Conservation (phyloP, 2,888 invertebrate species). For the Eilema sororculum region DNA sequence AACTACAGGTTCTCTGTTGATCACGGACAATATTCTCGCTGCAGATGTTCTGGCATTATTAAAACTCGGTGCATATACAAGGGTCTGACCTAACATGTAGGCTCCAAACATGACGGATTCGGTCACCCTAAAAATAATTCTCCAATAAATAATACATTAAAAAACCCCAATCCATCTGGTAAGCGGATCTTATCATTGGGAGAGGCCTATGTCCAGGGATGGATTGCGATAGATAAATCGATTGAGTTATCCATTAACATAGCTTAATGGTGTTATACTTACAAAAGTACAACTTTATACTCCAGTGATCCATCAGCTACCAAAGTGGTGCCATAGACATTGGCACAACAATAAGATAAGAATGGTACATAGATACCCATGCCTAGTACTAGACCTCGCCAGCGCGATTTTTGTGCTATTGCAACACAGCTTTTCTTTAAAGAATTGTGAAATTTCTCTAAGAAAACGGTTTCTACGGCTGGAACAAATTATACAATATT, state of each 20-base stretch:
- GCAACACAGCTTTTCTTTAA: slow-evolving; percentile 82
- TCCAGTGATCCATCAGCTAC: slow-evolving; percentile 88
- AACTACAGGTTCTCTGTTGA: slow-evolving; percentile 67
- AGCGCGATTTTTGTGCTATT: slow-evolving; percentile 86
- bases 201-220: too few species aligned
- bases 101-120: slow-evolving; percentile 92
- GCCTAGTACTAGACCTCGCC: slow-evolving; percentile 90
- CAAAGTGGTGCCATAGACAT: slow-evolving; percentile 90
- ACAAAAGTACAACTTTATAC: slow-evolving; percentile 90
- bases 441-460: slow-evolving; percentile 84
- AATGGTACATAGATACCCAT: slow-evolving; percentile 90
- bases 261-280: slow-evolving; percentile 53
- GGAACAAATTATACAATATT: slow-evolving; percentile 18
- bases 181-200: too few species aligned
- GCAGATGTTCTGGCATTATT: slow-evolving; percentile 88
- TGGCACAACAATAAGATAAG: slow-evolving; percentile 89
- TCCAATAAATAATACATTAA: neutral
- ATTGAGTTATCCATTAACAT: too few species aligned
- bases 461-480: slow-evolving; percentile 86
- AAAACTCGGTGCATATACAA: slow-evolving; percentile 92
- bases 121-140: slow-evolving; percentile 84
- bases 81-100: slow-evolving; percentile 91
- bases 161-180: too few species aligned
- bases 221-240: too few species aligned
- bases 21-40: slow-evolving; percentile 68